A percentile compares a stretch with the other conserved stretches of the same genome.
Evolutionary conservation across 1,140 invertebrate genomes (phyloP).

Genomic region (Oncopeltus fasciatus): DNA sequence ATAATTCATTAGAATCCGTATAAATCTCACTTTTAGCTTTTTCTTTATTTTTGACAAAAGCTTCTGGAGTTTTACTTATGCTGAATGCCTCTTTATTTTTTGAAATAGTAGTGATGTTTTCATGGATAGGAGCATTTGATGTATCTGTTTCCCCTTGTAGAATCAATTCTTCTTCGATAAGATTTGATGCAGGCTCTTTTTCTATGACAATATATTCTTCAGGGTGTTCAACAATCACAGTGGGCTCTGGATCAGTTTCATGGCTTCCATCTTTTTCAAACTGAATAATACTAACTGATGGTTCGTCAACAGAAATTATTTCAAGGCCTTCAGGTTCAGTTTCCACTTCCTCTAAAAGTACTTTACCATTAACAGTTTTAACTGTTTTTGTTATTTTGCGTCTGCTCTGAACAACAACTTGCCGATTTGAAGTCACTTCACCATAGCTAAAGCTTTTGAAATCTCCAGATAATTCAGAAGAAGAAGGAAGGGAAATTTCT

Average conservation of each 20-base stretch:
- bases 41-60: too few relatives aligned
- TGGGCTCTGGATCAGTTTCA: neutral
- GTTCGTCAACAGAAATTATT: neutral
- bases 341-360: neutral
- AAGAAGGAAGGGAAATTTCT: constrained; percentile 44
- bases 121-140: too few relatives aligned
- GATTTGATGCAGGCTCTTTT: neutral
- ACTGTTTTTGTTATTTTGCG: constrained; percentile 1
- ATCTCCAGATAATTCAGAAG: neutral
- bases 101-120: too few relatives aligned
- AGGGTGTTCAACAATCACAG: neutral
- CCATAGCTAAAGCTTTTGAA: neutral
- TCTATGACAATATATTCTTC: neutral
- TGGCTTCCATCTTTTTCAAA: neutral
- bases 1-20: too few relatives aligned
- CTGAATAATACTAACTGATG: neutral
- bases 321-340: neutral
- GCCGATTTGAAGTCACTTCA: neutral
- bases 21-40: too few relatives aligned
- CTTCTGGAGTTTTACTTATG: too few relatives aligned
- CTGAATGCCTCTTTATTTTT: too few relatives aligned
- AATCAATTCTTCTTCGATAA: too few relatives aligned
- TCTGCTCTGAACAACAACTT: neutral
- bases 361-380: neutral
- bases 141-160: too few relatives aligned